Evolutionary conservation across 64 coral and sea anemone species (phyloP).

Genomic region (Pocillopora damicornis): DNA sequence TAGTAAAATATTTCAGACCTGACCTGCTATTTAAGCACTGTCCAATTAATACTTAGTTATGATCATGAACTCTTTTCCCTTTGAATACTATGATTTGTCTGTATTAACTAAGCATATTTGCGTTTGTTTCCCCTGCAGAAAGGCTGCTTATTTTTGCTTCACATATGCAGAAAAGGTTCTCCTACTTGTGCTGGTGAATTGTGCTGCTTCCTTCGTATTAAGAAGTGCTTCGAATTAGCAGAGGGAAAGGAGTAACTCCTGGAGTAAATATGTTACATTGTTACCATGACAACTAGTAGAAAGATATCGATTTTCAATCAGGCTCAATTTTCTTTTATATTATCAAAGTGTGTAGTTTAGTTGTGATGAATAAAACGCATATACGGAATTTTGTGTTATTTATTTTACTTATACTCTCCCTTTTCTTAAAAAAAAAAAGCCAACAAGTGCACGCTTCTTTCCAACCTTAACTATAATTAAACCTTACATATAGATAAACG

Average conservation of each 20-base stretch:
- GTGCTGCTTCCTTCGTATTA: slow-evolving; percentile 16
- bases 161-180: not conserved
- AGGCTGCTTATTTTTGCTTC: not conserved
- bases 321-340: slow-evolving; percentile 3
- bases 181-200: slow-evolving; percentile 3
- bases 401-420: too few relatives aligned
- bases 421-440: too few relatives aligned
- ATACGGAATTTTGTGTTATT: too few relatives aligned
- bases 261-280: not conserved
- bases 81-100: too few relatives aligned
- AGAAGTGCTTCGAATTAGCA: not conserved
- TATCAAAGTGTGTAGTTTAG: not conserved
- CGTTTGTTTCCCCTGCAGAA: not conserved
- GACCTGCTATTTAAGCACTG: too few relatives aligned
- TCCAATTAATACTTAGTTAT: too few relatives aligned
- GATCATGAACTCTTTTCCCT: too few relatives aligned
- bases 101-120: not conserved
- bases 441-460: too few relatives aligned
- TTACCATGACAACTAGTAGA: slow-evolving; percentile 22
- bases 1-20: too few relatives aligned
- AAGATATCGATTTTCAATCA: slow-evolving; percentile 28
- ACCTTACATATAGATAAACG: too few relatives aligned
- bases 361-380: too few relatives aligned
- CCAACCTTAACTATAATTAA: too few relatives aligned
- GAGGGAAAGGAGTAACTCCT: not conserved